Evolutionary conservation across 1,140 invertebrate species (phyloP).

Genomic region (Gyrodactylus salaris): DNA sequence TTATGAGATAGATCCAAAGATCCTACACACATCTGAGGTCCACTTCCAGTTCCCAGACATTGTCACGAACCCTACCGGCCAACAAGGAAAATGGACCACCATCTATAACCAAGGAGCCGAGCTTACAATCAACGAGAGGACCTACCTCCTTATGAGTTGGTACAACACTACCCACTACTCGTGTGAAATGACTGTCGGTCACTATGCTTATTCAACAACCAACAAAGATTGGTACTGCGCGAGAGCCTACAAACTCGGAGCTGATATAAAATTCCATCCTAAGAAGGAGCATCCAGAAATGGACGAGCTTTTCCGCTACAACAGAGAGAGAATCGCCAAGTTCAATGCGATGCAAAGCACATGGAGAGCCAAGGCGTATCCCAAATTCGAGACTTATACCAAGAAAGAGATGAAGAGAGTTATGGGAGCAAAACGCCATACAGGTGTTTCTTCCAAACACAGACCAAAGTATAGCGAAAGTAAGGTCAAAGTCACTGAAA

Average conservation of each 20-base stretch:
- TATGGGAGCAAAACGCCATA: constrained; percentile 17
- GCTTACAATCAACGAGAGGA: constrained; percentile 16
- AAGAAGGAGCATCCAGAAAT: not conserved
- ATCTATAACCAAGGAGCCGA: constrained; percentile 25
- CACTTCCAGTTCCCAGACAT: constrained; percentile 22
- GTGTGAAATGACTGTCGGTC: not conserved
- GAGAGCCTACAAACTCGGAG: constrained; percentile 1
- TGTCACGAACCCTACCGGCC: constrained; percentile 21
- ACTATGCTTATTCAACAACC: not conserved
- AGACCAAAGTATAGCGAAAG: constrained; percentile 12
- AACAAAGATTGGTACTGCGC: not conserved
- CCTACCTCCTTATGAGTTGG: constrained; percentile 18
- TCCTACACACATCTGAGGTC: constrained; percentile 9
- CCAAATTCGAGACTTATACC: constrained; percentile 16
- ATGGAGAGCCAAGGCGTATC: constrained; percentile 21
- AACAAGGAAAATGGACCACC: constrained; percentile 22
- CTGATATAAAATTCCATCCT: not conserved
- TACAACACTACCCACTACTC: not conserved
- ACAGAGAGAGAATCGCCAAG: constrained; percentile 8
- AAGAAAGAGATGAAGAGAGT: constrained; percentile 15
- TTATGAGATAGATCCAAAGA: constrained; percentile 6
- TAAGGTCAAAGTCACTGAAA: constrained; percentile 7
- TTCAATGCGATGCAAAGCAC: constrained; percentile 20
- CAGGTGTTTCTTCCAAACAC: constrained; percentile 18
- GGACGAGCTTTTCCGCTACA: not conserved